Conservation (phyloP, 2,888 invertebrate species). For the Dorcus hopei region DNA sequence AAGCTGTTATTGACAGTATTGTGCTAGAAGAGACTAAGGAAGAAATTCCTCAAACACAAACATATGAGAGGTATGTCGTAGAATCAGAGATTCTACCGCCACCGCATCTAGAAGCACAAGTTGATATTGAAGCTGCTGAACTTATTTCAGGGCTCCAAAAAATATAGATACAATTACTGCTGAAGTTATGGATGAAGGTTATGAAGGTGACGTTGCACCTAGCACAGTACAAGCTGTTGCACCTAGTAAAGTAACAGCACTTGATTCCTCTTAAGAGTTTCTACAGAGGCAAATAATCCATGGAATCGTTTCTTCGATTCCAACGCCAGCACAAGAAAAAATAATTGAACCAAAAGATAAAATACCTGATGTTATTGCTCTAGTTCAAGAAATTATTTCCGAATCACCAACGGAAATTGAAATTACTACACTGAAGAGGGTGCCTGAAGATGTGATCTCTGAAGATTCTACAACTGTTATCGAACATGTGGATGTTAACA, state of each 20-base stretch:
- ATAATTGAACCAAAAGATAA: not conserved
- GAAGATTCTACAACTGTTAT: not conserved
- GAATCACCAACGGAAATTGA: conserved; percentile 2
- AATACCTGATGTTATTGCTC: not conserved
- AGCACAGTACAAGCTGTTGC: conserved; percentile 36
- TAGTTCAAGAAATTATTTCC: not conserved
- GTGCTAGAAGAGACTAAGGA: conserved; percentile 9
- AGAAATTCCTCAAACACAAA: conserved; percentile 4
- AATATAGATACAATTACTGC: conserved; percentile 26
- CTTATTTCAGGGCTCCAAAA: conserved; percentile 27
- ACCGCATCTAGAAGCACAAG: conserved; percentile 35
- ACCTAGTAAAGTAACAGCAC: conserved; percentile 31
- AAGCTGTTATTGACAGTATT: not conserved
- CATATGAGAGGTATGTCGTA: conserved; percentile 44
- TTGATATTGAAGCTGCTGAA: conserved; percentile 27
- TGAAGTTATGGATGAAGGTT: conserved; percentile 6
- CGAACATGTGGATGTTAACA: too few species aligned
- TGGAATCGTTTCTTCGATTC: not conserved
- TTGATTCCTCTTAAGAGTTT: conserved; percentile 4
- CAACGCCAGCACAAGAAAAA: too few species aligned
- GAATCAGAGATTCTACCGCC: conserved; percentile 35
- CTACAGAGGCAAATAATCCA: not conserved
- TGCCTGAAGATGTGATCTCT: too few species aligned
- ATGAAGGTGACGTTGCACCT: conserved; percentile 14
- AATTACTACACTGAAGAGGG: not conserved